Base-by-base conservation (phyloP, 2,113 vertebrate genomes). In the Periophthalmodon schlosseri region DNA sequence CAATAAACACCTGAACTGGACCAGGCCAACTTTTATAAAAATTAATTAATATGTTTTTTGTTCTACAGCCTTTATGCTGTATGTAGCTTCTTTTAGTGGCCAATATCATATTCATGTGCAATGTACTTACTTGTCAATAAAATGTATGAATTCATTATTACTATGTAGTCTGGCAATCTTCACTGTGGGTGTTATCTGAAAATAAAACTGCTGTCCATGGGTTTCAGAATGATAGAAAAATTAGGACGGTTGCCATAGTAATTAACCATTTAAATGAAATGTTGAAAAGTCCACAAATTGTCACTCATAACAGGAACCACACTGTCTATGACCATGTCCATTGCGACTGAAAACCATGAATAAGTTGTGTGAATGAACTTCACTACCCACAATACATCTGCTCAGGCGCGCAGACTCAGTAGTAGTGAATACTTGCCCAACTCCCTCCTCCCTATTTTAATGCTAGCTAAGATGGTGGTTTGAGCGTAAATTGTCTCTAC, bases 381-480 rank as follows among this genome's bases (percentile, higher is more conserved):
- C 39, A 83, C 75, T 56, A 77, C 93, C 93, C 93, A 93, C 0
- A 86, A 90, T 46, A 69, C 88, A 82, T 20, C 28, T 58, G 21
- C 9, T 0, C 2, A 0, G 70, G 7, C 78, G 93, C 93, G 93
- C 94, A 94, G 67, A 69, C 91, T 88, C 92, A 83, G 82, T 91
- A 47, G 56, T 21, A 58, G 14, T 52, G 84, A 91, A 85, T 88
- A 87, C 77, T 89, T 90, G 85, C 91, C 86, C 91, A 88, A 79
- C 81, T 92, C 92, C 92, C 92, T 91, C 92, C 91, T 93, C 90
- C 93, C 91, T 85, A 91, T 86, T 94, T 93, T 88, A 94, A 92
- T 93, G 93, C 90, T 91, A 90, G 87, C 90, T 94, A 94, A 95
- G 90, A 94, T 95, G 94, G 94, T 95, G 93, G 93, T 92, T 90